phyloP scores from a whole-genome alignment of 2,888 invertebrate species.

The Pammene fasciana region DNA sequence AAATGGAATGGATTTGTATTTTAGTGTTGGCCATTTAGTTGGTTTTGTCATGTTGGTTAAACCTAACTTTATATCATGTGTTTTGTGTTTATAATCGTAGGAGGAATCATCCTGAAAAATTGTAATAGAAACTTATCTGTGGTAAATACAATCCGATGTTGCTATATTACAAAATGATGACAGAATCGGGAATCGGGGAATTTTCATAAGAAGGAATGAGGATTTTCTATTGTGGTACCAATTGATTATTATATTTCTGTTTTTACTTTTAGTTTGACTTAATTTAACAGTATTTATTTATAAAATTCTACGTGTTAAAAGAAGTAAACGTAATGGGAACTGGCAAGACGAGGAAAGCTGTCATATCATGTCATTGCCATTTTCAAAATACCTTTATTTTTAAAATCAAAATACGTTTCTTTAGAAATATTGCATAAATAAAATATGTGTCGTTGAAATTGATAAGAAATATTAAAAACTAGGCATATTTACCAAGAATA shows the following conservation, averaged over 20 bases:
- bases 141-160: background rate
- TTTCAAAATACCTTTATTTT: conserved; percentile 24
- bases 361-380: conserved; percentile 18
- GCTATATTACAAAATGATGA: background rate
- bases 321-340: background rate
- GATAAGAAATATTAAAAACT: background rate
- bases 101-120: background rate
- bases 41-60: conserved; percentile 11
- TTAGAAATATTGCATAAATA: background rate
- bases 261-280: no score
- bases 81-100: background rate
- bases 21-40: background rate
- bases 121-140: conserved; percentile 11
- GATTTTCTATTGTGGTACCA: no score
- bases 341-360: conserved; percentile 8
- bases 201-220: background rate
- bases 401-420: background rate
- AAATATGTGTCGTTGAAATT: background rate
- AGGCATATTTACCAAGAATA: background rate
- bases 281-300: no score
- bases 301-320: no score
- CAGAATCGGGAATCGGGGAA: no score
- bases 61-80: no score
- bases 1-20: background rate
- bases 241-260: no score